Base-by-base conservation (phyloP, 2,797 vertebrate genomes). In the Catamblyrhynchus diadema region DNA sequence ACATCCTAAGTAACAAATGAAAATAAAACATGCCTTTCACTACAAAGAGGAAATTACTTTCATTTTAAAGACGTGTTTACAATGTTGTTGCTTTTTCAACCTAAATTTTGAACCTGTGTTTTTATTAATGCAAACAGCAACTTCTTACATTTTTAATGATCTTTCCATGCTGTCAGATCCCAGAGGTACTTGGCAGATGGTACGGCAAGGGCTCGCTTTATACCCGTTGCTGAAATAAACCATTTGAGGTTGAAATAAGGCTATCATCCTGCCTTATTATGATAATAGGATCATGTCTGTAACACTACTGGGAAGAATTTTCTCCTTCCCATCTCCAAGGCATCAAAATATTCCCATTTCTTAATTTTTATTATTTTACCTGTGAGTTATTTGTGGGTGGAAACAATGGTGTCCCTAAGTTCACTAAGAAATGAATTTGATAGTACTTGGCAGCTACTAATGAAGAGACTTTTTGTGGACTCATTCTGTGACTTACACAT, bases 111-210 rank as follows among this genome's bases (percentile, higher is more conserved):
- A 96, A 91, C 83, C 35, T 62, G 59, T 94, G 83, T 82, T 96
- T 94, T 90, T 95, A 57, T 94, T 92, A 77, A 94, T 81, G 85
- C 88, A 87, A 92, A 93, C 78, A 86, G 59, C 78, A 95, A 78
- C 83, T 89, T 81, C 81, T 90, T 95, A 73, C 82, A 93, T 94
- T 93, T 96, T 93, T 96, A 95, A 94, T 95, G 90, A 91, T 70
- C 62, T 35, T 94, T 86, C 80, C 80, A 21, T 16, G 30, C 73
- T 0, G 21, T 73, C 45, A 51, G 85, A 82, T 94, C 91, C 90
- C 95, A 91, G 54, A 96, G 90, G 95, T 94, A 64, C 80, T 77
- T 94, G 82, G 85, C 96, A 97, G 91, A 95, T 94, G 91, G 88
- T 88, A 90, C 2, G 2, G 62, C 2, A 21, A 94, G 60, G 77